Percentiles rank a stretch among this genome's conserved stretches.
These are phyloP conservation scores for Python bivittatus DNA, from an alignment of 2,113 vertebrate species.

Conservation along the genomic window DNA sequence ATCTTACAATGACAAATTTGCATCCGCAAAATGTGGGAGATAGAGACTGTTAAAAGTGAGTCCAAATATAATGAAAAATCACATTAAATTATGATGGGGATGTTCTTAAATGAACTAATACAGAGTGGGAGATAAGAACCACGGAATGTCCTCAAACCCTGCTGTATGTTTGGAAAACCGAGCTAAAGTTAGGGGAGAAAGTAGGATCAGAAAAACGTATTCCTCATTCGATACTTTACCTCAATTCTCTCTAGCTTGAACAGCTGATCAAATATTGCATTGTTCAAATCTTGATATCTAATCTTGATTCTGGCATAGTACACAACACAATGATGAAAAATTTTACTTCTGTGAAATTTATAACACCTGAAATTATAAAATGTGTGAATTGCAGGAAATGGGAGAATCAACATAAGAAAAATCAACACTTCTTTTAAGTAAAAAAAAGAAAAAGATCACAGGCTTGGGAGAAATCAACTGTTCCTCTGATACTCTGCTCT, in stretches of 20 bases:
- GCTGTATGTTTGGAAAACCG: background rate
- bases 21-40: too few relatives aligned
- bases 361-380: slow-evolving; percentile 20
- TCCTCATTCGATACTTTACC: background rate
- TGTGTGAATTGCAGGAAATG: slow-evolving; percentile 20
- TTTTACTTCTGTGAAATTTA: slow-evolving; percentile 29
- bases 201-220: background rate
- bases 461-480: background rate
- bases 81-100: background rate
- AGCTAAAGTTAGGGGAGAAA: background rate
- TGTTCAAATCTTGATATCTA: slow-evolving; percentile 40
- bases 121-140: background rate
- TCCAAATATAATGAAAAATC: background rate
- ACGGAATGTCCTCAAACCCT: background rate
- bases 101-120: background rate
- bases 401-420: background rate
- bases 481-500: too few relatives aligned
- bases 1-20: background rate
- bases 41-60: too few relatives aligned
- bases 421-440: background rate
- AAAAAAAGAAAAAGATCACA: background rate
- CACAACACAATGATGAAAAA: slow-evolving; percentile 14
- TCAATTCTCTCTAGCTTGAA: slow-evolving; percentile 24
- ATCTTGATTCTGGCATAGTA: slow-evolving; percentile 35
- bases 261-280: slow-evolving; percentile 57